Evolutionary conservation across 2,113 vertebrate genomes (phyloP), one percentile per base, ranked within the genome.

Genomic region (Myotis lucifugus): DNA sequence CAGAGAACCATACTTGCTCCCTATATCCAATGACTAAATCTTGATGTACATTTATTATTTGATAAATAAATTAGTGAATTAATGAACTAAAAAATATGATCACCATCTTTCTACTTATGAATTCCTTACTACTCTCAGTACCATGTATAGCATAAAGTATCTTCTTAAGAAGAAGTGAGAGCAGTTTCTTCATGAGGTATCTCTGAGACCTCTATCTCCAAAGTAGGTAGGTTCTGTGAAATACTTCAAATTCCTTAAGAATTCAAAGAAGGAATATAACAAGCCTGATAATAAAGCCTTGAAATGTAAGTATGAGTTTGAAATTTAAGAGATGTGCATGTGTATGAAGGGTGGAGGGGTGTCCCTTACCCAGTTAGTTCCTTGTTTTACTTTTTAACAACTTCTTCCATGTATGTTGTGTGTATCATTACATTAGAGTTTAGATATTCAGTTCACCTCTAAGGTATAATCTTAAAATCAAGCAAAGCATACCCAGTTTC

Each of bases 401-500:
- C 25, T 17, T 59, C 72, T 27, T 85, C 10, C 67, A 21, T 32
- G 10, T 76, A 48, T 66, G 37, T 70, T 18, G 25, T 32, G 0
- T 72, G 40, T 34, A 59, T 42, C 54, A 78, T 77, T 77, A 78
- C 11, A 14, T 14, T 34, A 67, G 32, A 84, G 8, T 61, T 61
- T 25, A 93, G 46, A 74, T 46, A 82, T 37, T 76, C 32, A 66
- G 81, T 77, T 90, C 76, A 94, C 10, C 64, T 32, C 8, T 59
- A 54, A 82, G 32, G 32, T 54, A 76, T 64, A 46, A 25, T 69
- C 54, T 54, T 81, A 90, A 90, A 78, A 79, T 73, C 27, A 61
- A 89, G 17, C 9, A 52, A 92, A 94, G 56, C 48, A 67, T 37
- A 73, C 17, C 88, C 84, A 73, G 54, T 88, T 85, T 95, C 92